These are phyloP conservation scores for Coendou prehensilis DNA, from an alignment of 2,797 vertebrate species.

Conservation along the genomic window DNA sequence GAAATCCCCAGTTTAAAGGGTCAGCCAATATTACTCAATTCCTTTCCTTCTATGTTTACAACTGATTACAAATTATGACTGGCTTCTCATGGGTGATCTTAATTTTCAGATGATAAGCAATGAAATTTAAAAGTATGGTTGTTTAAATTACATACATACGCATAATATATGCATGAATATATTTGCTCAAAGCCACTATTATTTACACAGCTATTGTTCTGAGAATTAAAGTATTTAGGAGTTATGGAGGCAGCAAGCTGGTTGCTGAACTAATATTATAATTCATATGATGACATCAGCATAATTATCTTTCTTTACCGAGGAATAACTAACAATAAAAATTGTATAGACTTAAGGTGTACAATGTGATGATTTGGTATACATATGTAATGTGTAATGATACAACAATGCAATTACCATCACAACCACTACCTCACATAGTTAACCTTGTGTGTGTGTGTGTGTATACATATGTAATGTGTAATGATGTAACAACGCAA, in stretches of 20 bases:
- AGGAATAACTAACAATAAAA: not conserved
- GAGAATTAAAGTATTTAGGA: not conserved
- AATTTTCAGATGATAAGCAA: not conserved
- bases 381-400: not conserved
- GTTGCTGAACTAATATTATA: not conserved
- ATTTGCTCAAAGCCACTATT: not conserved
- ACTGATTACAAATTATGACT: not conserved
- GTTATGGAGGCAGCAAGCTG: not conserved
- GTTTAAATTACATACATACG: no score
- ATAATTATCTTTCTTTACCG: not conserved
- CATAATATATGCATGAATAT: not conserved
- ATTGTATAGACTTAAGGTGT: not conserved
- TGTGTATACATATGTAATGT: not conserved
- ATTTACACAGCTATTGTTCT: not conserved
- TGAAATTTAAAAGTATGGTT: not conserved
- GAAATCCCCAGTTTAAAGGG: not conserved
- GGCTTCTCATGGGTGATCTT: not conserved
- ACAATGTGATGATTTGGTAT: not conserved
- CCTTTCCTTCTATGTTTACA: not conserved
- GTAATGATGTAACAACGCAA: not conserved
- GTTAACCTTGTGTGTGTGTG: not conserved
- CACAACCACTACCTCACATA: not conserved
- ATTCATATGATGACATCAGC: not conserved
- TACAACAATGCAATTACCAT: not conserved
- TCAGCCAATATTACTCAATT: not conserved